Conservation (phyloP, 2,797 vertebrate genomes). For the Mus spretus region DNA sequence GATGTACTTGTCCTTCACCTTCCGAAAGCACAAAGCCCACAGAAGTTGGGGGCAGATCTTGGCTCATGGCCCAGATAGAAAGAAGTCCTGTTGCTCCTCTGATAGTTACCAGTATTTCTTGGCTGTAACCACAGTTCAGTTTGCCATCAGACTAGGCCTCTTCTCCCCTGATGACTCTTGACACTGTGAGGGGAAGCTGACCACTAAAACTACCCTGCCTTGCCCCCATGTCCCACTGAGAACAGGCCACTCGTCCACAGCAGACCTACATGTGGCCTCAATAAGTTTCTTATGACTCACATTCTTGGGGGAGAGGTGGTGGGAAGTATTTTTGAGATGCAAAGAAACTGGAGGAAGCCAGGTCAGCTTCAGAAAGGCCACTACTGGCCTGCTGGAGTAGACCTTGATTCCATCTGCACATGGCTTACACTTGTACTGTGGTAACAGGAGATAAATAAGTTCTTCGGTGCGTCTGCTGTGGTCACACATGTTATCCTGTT, state of each 20-base stretch:
- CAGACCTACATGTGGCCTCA: fast-evolving
- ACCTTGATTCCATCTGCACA: background rate
- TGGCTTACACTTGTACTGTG: background rate
- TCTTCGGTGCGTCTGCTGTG: background rate
- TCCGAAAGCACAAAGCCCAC: background rate
- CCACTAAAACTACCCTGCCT: fast-evolving
- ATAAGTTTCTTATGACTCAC: background rate
- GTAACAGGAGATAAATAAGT: background rate
- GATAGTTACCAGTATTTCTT: background rate
- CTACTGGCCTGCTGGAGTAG: background rate
- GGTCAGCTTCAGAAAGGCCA: background rate
- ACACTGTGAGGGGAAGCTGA: background rate
- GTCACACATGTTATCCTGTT: background rate
- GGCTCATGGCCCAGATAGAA: background rate
- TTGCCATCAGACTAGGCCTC: background rate
- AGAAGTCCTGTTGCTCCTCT: background rate
- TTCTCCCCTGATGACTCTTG: background rate
- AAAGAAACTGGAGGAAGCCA: background rate
- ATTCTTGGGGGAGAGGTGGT: background rate
- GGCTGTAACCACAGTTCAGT: background rate
- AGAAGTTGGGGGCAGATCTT: background rate
- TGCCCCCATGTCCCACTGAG: background rate
- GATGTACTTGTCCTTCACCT: background rate
- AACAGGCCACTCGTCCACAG: background rate
- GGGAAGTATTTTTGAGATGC: background rate